Base-by-base conservation (phyloP, 2,888 invertebrate species). In the Rhyacophila evoluta region DNA sequence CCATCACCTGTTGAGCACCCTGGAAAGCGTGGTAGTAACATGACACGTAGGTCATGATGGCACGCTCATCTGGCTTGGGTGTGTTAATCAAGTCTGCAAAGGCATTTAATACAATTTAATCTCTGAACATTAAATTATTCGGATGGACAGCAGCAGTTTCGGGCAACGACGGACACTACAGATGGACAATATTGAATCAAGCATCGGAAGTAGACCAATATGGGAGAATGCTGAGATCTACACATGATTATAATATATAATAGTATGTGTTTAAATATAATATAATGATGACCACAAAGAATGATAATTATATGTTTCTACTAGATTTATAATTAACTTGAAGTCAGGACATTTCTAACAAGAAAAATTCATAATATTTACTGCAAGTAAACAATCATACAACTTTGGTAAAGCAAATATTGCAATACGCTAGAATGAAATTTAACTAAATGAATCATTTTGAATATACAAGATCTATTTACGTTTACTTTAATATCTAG, bases 21-120 rank as follows among this genome's bases (percentile, higher is more conserved):
- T 98, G 98, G 95, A 99, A 99, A 90, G 99, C 99, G 92, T 99
- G 99, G 92, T 99, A 99, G 94, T 98, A 99, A 93, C 99, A 98
- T 89, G 99, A 99, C 91, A 99, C 99, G 91, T 99, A 99, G 86
- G 99, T 99, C 99, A 99, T 99, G 89, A 99, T 98, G 89, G 99
- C 99, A 91, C 99, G 95, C 92, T 99, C 99, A 92, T 99, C 99
- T 89, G 99, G 99, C 92, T 98, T 98, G 88, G 97, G 97, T 86
- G 97, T 98, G 95, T 98, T 98, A 93, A 99, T 98, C 94, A 99
- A 94, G 95, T 99, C 99, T 99, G 92, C 71, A 87, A 88, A 73
- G 72, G 72, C 29, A 55, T 55, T 55, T 8, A 55, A 55, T 19
- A 55, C 10, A 25, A 55, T n/a, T n/a, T n/a, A n/a, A n/a, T n/a